phyloP scores from a whole-genome alignment of 2,888 invertebrate genomes.

The Euclidia mi region DNA sequence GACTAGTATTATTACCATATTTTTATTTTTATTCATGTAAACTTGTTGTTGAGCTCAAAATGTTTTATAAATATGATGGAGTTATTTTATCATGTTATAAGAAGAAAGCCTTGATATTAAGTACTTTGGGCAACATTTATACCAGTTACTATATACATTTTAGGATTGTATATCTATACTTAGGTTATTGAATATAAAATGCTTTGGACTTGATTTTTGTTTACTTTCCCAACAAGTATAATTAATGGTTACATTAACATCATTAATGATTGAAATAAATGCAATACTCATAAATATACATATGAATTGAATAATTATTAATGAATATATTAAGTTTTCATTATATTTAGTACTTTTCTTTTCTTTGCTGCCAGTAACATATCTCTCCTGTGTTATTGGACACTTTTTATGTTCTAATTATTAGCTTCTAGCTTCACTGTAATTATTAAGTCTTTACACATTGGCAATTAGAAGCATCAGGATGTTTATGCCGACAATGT shows the following conservation, averaged over 20 bases:
- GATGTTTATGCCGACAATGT: slow-evolving; percentile 75
- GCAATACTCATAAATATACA: not conserved
- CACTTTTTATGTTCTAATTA: too few relatives aligned
- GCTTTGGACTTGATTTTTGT: slow-evolving; percentile 65
- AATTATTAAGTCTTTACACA: slow-evolving; percentile 2
- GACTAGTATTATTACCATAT: slow-evolving; percentile 54
- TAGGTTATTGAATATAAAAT: slow-evolving; percentile 76
- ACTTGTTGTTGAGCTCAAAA: slow-evolving; percentile 77
- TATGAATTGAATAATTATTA: not conserved
- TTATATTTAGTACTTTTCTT: too few relatives aligned
- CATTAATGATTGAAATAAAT: not conserved
- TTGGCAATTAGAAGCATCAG: slow-evolving; percentile 34
- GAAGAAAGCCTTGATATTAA: slow-evolving; percentile 77
- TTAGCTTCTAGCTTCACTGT: too few relatives aligned
- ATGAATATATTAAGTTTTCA: not conserved
- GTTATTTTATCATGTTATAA: slow-evolving; percentile 81
- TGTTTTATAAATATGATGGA: slow-evolving; percentile 75
- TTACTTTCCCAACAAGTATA: slow-evolving; percentile 33
- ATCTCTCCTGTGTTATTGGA: too few relatives aligned
- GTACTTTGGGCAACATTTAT: slow-evolving; percentile 79
- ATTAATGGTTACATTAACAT: not conserved
- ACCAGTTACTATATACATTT: slow-evolving; percentile 82
- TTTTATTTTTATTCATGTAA: slow-evolving; percentile 60
- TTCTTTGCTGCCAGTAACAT: too few relatives aligned
- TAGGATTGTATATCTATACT: slow-evolving; percentile 71